phyloP scores from a whole-genome alignment of 1,140 invertebrate genomes.

The Hyles euphorbiae region DNA sequence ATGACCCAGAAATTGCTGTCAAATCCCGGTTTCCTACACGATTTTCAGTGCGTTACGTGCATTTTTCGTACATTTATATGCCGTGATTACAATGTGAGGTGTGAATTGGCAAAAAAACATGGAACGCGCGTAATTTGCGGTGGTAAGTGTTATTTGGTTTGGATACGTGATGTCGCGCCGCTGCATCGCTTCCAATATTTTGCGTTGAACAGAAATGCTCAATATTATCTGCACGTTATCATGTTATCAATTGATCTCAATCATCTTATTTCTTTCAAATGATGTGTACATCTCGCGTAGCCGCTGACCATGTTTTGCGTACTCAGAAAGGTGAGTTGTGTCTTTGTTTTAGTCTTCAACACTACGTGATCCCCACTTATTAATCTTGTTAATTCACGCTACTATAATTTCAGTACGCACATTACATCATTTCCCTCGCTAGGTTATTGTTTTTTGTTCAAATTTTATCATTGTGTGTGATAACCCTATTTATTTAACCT shows the following conservation, averaged over 20 bases:
- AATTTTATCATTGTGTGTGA: conserved; percentile 23
- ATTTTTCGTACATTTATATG: conserved; percentile 22
- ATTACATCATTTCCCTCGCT: conserved; percentile 24
- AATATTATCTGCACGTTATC: conserved; percentile 67
- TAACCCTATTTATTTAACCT: conserved; percentile 34
- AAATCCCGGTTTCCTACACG: conserved; percentile 58
- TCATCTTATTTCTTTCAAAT: conserved; percentile 48
- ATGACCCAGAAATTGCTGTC: conserved; percentile 71
- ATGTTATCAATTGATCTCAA: conserved; percentile 52
- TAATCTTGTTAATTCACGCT: not conserved
- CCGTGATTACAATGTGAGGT: conserved; percentile 5
- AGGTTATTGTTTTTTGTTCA: conserved; percentile 11
- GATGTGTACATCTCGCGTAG: conserved; percentile 26
- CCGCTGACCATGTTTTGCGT: conserved; percentile 57
- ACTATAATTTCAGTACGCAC: conserved; percentile 9
- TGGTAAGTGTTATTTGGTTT: conserved; percentile 13
- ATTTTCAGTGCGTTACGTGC: conserved; percentile 38
- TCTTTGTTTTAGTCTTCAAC: conserved; percentile 33
- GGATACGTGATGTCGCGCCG: conserved; percentile 33
- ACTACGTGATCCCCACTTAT: conserved; percentile 1
- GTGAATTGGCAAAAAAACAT: conserved; percentile 2
- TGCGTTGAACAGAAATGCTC: conserved; percentile 5
- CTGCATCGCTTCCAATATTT: no score
- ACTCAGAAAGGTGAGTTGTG: conserved; percentile 52
- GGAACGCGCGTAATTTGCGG: conserved; percentile 4